A percentile compares a stretch with the other conserved stretches of the same genome.
Conservation (phyloP, 2,797 vertebrate genomes). For the Phylloscopus collybita region DNA sequence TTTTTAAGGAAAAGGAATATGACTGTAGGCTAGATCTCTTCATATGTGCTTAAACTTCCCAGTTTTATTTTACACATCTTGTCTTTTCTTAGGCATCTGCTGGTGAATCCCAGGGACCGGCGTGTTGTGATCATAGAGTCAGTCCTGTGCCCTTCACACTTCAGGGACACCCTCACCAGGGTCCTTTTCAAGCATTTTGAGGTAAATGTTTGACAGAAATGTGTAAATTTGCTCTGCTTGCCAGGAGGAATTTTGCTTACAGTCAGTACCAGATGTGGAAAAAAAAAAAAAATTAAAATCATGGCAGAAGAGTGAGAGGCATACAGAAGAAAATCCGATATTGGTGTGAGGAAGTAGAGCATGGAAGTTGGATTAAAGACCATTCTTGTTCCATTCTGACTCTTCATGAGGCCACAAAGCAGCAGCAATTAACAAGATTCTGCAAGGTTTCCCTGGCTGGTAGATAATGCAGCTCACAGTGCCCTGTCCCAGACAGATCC, state of each 20-base stretch:
- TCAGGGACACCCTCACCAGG: conserved; percentile 94
- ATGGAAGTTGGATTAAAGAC: background rate
- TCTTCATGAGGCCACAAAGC: background rate
- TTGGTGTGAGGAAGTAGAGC: fast-evolving
- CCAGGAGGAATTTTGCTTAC: background rate
- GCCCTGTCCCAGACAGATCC: background rate
- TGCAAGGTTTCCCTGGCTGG: background rate
- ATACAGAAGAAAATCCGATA: background rate
- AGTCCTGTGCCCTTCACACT: conserved; percentile 94
- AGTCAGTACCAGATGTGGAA: background rate
- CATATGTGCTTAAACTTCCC: fast-evolving
- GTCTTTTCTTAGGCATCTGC: conserved; percentile 83
- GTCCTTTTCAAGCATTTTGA: conserved; percentile 99
- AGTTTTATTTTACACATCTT: background rate
- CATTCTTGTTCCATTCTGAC: background rate
- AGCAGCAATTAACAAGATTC: background rate
- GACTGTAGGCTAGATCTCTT: background rate
- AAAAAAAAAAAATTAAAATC: background rate
- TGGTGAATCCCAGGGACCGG: conserved; percentile 97
- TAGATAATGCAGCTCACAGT: background rate
- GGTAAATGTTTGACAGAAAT: conserved; percentile 73
- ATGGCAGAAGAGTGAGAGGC: background rate
- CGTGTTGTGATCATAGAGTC: conserved; percentile 97
- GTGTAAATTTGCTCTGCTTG: background rate
- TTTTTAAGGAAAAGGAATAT: background rate